phyloP scores from a whole-genome alignment of 2,797 vertebrate species.

The Eutrigla gurnardus region DNA sequence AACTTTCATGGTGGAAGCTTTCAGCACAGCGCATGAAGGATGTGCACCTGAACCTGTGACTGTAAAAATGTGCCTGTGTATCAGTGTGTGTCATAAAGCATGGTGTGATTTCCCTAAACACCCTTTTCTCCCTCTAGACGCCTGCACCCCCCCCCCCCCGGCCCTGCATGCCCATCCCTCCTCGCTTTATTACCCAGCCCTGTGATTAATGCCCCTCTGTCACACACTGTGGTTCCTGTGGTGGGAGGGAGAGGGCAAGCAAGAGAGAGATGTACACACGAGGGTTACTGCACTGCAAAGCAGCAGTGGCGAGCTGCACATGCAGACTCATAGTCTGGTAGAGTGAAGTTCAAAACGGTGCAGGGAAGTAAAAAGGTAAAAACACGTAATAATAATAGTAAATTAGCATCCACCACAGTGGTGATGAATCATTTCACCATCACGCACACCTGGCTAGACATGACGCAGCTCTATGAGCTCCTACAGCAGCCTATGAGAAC shows the following conservation, averaged over 20 bases:
- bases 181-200: conserved; percentile 78
- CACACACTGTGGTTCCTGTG: conserved; percentile 60
- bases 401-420: not conserved
- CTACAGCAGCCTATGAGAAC: conserved; percentile 15
- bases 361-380: conserved; percentile 12
- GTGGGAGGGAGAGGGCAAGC: conserved; percentile 39
- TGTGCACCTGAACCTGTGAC: conserved; percentile 59
- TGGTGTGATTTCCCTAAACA: conserved; percentile 82
- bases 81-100: conserved; percentile 76
- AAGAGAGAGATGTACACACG: conserved; percentile 40
- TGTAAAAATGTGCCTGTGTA: conserved; percentile 64
- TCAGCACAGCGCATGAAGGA: conserved; percentile 24
- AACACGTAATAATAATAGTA: conserved; percentile 12
- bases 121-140: conserved; percentile 71
- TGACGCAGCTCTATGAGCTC: conserved; percentile 36
- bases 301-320: conserved; percentile 35
- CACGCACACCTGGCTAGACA: conserved; percentile 42
- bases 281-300: conserved; percentile 28
- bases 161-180: conserved; percentile 74
- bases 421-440: conserved; percentile 31
- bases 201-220: conserved; percentile 83
- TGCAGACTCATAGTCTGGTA: conserved; percentile 8
- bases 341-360: conserved; percentile 30
- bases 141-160: conserved; percentile 68
- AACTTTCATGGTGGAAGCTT: conserved; percentile 42